Base-by-base conservation (phyloP, 2,113 vertebrate genomes). In the Globicephala melas region DNA sequence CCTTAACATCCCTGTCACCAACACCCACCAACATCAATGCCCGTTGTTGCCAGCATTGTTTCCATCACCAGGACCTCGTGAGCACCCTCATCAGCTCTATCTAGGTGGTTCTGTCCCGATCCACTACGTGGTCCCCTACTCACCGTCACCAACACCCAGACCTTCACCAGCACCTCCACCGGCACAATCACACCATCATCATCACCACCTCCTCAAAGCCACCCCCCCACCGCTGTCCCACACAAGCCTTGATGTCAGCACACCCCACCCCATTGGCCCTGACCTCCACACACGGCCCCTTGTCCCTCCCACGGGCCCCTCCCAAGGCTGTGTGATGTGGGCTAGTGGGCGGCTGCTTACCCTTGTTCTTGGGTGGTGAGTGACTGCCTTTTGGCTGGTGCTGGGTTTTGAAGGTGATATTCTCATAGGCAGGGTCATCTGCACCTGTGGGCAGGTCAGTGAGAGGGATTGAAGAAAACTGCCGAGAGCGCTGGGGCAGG, bases 361-460 rank as follows among this genome's bases (percentile, higher is more conserved):
- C 94, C 53, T 47, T 65, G 28, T 73, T 92, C 15, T 8, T 18
- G 63, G 76, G 63, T 2, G 47, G n/a, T 15, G 50, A 17, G 2
- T 44, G 60, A 14, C 41, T 31, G 17, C 58, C 17, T 44, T 88
- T 93, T 15, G 38, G 5, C 21, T 62, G 67, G 26, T 79, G 58
- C 82, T 28, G 84, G 9, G 82, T 89, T 87, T 84, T 94, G 94
- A 77, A 94, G n/a, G n/a, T 88, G 81, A 97, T 88, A 11, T 98
- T 98, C 80, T 97, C 96, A 38, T 98, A 98, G 20, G 93, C 38
- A 1, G 96, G 95, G 31, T 97, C 73, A 18, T 41, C 8, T 10
- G 31, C 31, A 62, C 18, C 97, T 98, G 90, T 44, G 25, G n/a
- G 33, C 10, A 63, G 31, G 80, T 74, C 58, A 55, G 33, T 73